Percentiles rank a stretch among this genome's conserved stretches.
Conservation (phyloP, 2,797 vertebrate genomes). For the Ctenochaetus hawaiiensis region DNA sequence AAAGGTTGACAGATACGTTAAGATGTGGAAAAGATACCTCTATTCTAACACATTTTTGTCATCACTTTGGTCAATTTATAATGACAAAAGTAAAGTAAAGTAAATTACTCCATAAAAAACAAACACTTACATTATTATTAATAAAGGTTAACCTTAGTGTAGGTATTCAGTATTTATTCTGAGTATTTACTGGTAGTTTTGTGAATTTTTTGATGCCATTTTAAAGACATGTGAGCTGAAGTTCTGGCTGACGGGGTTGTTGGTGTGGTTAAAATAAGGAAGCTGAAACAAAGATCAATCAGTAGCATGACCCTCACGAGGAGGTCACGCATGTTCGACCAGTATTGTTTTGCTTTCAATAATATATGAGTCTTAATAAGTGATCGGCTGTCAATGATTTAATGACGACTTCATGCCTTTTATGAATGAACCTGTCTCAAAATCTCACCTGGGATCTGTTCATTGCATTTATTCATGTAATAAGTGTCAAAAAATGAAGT, state of each 20-base stretch:
- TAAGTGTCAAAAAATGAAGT: not conserved
- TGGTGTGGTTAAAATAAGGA: conserved; percentile 15
- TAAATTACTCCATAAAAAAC: too few species aligned
- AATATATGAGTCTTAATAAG: not conserved
- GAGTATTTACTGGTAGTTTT: not conserved
- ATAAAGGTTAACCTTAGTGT: not conserved
- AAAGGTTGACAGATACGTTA: too few species aligned
- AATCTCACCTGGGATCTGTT: not conserved
- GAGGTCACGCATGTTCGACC: not conserved
- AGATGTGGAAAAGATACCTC: too few species aligned
- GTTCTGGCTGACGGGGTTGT: conserved; percentile 22
- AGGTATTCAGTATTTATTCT: not conserved
- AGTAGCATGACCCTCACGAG: conserved; percentile 5
- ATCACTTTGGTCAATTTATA: too few species aligned
- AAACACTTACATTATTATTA: not conserved
- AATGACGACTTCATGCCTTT: not conserved
- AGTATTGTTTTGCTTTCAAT: not conserved
- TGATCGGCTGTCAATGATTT: not conserved
- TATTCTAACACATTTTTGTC: too few species aligned
- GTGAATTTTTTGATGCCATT: not conserved
- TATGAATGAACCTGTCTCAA: not conserved
- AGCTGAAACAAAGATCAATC: conserved; percentile 34
- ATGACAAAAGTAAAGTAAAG: too few species aligned
- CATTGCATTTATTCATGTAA: not conserved
- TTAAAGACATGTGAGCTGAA: not conserved